Evolutionary conservation across 2,113 vertebrate genomes (phyloP).

Genomic region (Anguilla rostrata): DNA sequence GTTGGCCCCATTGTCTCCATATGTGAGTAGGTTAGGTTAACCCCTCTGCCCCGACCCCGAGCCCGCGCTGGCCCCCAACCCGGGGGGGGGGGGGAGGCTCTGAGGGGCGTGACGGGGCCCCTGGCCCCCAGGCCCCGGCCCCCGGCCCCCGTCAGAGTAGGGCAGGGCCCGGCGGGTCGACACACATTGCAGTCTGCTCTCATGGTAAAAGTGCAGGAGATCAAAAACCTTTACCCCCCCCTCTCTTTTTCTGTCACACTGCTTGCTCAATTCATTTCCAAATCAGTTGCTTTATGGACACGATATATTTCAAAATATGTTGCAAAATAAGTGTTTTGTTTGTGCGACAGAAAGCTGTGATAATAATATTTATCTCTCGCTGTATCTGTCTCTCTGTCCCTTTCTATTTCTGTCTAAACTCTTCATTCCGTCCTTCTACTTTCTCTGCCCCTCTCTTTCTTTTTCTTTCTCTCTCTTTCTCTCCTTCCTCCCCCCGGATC

Average conservation of each 20-base stretch:
- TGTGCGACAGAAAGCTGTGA: too few relatives aligned
- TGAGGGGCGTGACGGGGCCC: not conserved
- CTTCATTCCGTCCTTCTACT: not conserved
- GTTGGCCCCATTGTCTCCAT: constrained; percentile 47
- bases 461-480: not conserved
- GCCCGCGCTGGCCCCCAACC: not conserved
- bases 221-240: constrained; percentile 1
- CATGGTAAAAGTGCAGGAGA: constrained; percentile 13
- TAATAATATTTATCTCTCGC: not conserved
- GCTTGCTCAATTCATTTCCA: too few relatives aligned
- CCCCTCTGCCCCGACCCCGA: not conserved
- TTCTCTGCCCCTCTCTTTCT: constrained; percentile 2
- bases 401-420: not conserved
- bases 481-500: not conserved
- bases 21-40: constrained; percentile 26
- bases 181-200: constrained; percentile 7
- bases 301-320: too few relatives aligned
- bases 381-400: constrained; percentile 5
- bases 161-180: not conserved
- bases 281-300: too few relatives aligned
- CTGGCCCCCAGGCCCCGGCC: too few relatives aligned
- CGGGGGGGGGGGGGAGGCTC: not conserved
- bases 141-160: not conserved
- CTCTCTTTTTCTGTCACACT: not conserved
- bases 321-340: too few relatives aligned